These are phyloP conservation scores for Penelope pileata DNA, from an alignment of 2,113 vertebrate species.

Conservation along the genomic window DNA sequence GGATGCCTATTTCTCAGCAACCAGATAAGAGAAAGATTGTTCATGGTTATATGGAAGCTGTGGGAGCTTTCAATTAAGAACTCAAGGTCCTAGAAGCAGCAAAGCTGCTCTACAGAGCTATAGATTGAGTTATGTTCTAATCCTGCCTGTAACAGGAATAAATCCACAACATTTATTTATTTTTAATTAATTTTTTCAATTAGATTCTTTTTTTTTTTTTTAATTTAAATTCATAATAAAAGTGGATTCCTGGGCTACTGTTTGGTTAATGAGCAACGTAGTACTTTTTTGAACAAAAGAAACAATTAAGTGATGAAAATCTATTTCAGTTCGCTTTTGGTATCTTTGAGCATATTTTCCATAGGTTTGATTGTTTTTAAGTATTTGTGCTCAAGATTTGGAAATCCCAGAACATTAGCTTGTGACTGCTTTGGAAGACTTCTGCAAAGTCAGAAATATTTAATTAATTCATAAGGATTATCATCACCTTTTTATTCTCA, in stretches of 20 bases:
- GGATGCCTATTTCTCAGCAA: not conserved
- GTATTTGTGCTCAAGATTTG: not conserved
- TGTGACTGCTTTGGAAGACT: not conserved
- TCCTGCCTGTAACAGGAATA: not conserved
- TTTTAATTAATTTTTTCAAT: not conserved
- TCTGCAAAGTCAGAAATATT: not conserved
- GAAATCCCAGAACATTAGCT: not conserved
- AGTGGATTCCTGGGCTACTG: not conserved
- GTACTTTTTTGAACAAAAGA: not conserved
- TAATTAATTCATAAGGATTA: not conserved
- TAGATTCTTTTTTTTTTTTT: not conserved
- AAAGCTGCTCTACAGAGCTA: not conserved
- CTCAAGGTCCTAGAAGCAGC: not conserved
- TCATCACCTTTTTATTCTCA: not conserved
- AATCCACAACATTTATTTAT: not conserved
- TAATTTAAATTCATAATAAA: not conserved
- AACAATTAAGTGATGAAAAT: not conserved
- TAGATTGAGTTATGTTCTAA: not conserved
- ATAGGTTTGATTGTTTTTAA: not conserved
- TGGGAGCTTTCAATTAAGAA: constrained; percentile 9
- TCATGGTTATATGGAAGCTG: not conserved
- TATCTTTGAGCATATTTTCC: not conserved
- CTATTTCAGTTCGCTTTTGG: not conserved
- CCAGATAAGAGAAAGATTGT: constrained; percentile 7
- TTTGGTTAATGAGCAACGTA: not conserved